phyloP scores from a whole-genome alignment of 1,140 invertebrate species.

The Dinothrombium tinctorium region DNA sequence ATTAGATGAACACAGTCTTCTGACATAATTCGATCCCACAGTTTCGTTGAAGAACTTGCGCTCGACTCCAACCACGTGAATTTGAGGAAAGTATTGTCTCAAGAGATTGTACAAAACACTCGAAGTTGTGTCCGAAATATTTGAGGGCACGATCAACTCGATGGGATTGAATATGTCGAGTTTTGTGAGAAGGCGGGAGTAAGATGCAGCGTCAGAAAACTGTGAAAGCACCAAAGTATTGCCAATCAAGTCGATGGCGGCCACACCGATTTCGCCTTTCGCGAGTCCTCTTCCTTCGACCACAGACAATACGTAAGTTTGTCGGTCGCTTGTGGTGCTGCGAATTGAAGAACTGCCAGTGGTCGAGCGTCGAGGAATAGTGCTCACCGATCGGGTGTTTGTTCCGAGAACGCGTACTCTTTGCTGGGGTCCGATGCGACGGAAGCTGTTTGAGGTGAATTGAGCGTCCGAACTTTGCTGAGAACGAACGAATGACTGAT shows the following conservation, averaged over 20 bases:
- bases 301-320: background rate
- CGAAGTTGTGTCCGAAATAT: conserved; percentile 20
- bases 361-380: too few species aligned
- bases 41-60: conserved; percentile 52
- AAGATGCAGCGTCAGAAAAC: conserved; percentile 57
- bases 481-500: too few species aligned
- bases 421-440: too few species aligned
- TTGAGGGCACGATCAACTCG: conserved; percentile 32
- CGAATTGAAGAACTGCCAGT: too few species aligned
- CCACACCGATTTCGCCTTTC: conserved; percentile 24
- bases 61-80: conserved; percentile 38
- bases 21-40: conserved; percentile 34
- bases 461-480: too few species aligned
- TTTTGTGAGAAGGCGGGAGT: conserved; percentile 50
- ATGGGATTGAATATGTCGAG: conserved; percentile 51
- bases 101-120: conserved; percentile 38
- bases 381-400: too few species aligned
- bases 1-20: conserved; percentile 36
- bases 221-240: conserved; percentile 53
- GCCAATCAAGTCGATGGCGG: conserved; percentile 47
- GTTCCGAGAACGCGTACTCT: too few species aligned
- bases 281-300: background rate
- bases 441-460: too few species aligned
- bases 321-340: too few species aligned
- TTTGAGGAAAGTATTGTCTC: conserved; percentile 33